phyloP scores from a whole-genome alignment of 2,888 invertebrate genomes.

The Micoletzkya japonica region DNA sequence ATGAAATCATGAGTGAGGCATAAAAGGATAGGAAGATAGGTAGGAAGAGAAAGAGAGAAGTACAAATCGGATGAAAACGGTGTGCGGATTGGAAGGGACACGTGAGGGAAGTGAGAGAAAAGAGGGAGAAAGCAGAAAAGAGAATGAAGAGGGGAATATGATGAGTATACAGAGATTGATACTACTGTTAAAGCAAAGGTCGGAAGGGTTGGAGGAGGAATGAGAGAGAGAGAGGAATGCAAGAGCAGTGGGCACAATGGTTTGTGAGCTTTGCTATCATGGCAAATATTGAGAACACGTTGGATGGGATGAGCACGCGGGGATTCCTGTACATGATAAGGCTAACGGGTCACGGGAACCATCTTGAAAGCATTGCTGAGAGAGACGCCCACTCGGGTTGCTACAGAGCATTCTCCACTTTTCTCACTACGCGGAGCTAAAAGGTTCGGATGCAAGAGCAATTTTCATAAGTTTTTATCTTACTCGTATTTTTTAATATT shows the following conservation, averaged over 20 bases:
- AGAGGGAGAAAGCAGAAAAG: neutral
- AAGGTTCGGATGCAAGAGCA: too few species aligned
- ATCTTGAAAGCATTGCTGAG: too few species aligned
- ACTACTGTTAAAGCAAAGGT: neutral
- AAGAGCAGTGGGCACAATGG: neutral
- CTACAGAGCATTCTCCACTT: too few species aligned
- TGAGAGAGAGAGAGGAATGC: neutral
- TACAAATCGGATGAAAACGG: constrained; percentile 4
- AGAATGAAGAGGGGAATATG: neutral
- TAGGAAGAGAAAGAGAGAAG: neutral
- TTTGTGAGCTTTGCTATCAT: too few species aligned
- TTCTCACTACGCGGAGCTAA: too few species aligned
- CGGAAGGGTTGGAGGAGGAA: neutral
- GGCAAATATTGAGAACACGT: too few species aligned
- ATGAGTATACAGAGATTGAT: neutral
- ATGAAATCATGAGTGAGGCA: neutral
- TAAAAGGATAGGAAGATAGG: neutral
- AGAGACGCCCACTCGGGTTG: too few species aligned
- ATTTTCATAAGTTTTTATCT: too few species aligned
- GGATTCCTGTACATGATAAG: too few species aligned
- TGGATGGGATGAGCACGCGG: too few species aligned
- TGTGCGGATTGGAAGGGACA: neutral
- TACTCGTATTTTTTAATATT: too few species aligned
- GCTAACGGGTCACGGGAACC: too few species aligned
- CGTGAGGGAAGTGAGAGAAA: neutral